Evolutionary conservation across 2,113 vertebrate genomes (phyloP).

Genomic region (Vimba vimba): DNA sequence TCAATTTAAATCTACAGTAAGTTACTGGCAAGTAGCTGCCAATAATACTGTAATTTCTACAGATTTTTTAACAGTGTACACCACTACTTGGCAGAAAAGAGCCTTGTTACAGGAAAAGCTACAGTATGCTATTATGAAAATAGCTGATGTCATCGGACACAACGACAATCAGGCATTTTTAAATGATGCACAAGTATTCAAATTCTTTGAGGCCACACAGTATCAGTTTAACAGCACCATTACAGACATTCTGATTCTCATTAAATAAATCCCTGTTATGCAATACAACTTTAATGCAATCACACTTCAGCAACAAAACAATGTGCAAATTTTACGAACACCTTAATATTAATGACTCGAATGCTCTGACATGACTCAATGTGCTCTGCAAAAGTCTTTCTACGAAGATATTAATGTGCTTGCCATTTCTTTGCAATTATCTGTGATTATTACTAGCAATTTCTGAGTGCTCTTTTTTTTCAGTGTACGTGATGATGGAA

Average conservation of each 20-base stretch:
- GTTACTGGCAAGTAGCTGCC: no score
- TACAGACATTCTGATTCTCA: not conserved
- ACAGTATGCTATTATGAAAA: not conserved
- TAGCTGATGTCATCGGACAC: not conserved
- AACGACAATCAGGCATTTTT: not conserved
- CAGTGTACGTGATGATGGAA: no score
- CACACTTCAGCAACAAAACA: not conserved
- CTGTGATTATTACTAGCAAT: no score
- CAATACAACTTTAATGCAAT: not conserved
- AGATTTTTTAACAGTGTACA: no score
- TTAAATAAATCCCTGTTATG: not conserved
- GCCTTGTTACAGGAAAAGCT: not conserved
- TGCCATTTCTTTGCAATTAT: no score
- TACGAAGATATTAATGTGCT: no score
- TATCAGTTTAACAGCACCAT: not conserved
- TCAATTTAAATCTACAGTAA: no score
- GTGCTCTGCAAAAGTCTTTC: not conserved
- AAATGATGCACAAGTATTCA: not conserved
- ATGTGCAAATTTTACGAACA: not conserved
- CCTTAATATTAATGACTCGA: not conserved
- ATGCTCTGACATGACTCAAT: not conserved
- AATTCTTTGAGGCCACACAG: not conserved
- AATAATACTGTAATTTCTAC: no score
- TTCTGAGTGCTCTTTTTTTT: no score
- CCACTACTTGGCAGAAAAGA: not conserved